A percentile compares a stretch with the other conserved stretches of the same genome.
phyloP scores from a whole-genome alignment of 2,797 vertebrate species.

The Anas capensis region DNA sequence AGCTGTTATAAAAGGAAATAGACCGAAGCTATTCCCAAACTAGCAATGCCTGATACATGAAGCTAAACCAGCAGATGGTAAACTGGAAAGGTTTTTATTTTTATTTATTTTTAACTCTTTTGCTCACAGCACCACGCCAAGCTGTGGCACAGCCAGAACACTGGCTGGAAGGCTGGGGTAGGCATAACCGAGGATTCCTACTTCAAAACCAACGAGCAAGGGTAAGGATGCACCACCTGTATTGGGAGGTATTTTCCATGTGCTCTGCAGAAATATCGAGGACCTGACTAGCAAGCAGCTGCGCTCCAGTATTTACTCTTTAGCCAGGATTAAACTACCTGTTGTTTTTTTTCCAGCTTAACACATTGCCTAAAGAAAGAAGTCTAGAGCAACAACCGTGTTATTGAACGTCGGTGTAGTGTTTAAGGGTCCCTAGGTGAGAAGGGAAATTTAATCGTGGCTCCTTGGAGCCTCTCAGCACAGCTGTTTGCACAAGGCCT shows the following conservation, averaged over 20 bases:
- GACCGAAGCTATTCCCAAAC: not conserved
- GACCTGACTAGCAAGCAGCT: not conserved
- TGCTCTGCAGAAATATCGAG: not conserved
- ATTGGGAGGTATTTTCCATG: not conserved
- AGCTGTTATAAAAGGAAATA: not conserved
- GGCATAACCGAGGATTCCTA: not conserved
- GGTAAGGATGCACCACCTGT: not conserved
- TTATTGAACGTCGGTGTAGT: not conserved
- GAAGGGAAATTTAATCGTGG: not conserved
- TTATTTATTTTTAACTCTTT: not conserved
- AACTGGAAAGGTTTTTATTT: not conserved
- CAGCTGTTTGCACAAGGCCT: fast-evolving
- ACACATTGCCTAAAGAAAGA: not conserved
- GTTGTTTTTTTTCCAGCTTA: not conserved
- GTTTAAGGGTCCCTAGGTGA: not conserved
- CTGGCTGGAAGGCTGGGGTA: fast-evolving
- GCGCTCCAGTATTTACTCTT: not conserved
- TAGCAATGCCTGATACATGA: not conserved
- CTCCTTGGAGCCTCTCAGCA: not conserved
- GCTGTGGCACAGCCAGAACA: not conserved
- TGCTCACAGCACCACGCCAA: not conserved
- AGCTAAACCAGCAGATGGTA: not conserved
- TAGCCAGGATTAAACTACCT: not conserved
- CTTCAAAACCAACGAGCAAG: not conserved
- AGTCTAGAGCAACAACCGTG: not conserved